Evolutionary conservation across 2,113 vertebrate genomes (phyloP), one percentile per base, ranked within the genome.

Genomic region (Protomyctophum bolini): DNA sequence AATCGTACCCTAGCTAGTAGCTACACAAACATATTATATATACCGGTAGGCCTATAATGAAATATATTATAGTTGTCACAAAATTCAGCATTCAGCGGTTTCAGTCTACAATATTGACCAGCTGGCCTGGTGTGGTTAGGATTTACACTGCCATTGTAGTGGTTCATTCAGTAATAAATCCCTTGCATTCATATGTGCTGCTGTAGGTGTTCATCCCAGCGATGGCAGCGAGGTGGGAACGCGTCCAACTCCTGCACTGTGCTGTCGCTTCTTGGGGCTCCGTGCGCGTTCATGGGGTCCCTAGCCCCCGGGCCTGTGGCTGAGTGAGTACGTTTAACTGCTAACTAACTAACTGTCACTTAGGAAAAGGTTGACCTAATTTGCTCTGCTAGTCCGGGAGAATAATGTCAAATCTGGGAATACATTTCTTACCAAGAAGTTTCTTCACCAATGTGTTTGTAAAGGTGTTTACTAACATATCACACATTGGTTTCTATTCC

Each of bases 181-280:
- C 63, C 21, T 4, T 47, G 6, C 41, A 1, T 46, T 9, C 28
- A 63, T 47, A 49, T 57, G 8, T 61, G 12, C 63, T 41, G 15
- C 62, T 51, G 4, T 86, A 96, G 95, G 86, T 96, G 95, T 77
- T 6, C 95, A 66, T 94, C 94, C 0, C 95, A 96, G 89, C 87
- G 94, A 41, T 96, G 95, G 95, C 95, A 96, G 85, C 91, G 95
- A 0, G 95, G 95, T 6, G 95, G 95, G 9, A 96, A 96, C 0
- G 95, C 95, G 0, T 96, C 95, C 66, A 96, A 96, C 86, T 94
- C 95, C 46, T 95, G 95, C 82, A 96, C 95, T 0, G 91, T 96
- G 2, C 90, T 96, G 60, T 84, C 95, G 0, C 88, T 96, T 61
- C 92, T 96, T 0, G 94, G 95, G 45, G 94, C 93, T 0, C 94